These are phyloP conservation scores for Orussus abietinus DNA, from an alignment of 1,140 invertebrate species.

Conservation along the genomic window DNA sequence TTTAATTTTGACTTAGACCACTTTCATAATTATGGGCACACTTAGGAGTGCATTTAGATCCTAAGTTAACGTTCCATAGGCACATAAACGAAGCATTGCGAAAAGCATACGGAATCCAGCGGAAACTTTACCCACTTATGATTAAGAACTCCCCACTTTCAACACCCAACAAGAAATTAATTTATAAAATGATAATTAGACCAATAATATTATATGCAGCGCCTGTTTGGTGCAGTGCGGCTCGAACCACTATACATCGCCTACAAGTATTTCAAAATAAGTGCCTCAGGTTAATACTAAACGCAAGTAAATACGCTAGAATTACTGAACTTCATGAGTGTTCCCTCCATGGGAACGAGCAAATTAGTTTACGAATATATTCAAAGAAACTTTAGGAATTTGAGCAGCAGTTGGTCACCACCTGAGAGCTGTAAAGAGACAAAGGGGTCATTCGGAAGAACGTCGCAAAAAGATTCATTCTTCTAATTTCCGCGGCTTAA, in stretches of 20 bases:
- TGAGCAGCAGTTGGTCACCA: too few species aligned
- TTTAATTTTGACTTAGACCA: too few species aligned
- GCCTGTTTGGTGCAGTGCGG: conserved; percentile 19
- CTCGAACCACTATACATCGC: conserved; percentile 9
- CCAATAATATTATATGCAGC: conserved; percentile 21
- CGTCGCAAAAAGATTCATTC: too few species aligned
- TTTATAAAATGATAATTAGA: conserved; percentile 24
- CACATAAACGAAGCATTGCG: conserved; percentile 14
- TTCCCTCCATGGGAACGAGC: too few species aligned
- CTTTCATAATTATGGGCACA: too few species aligned
- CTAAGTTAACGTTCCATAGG: conserved; percentile 13
- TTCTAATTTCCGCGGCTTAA: too few species aligned
- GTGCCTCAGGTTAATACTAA: conserved; percentile 19
- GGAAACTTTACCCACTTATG: conserved; percentile 17
- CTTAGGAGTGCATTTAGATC: conserved; percentile 8
- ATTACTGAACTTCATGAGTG: conserved; percentile 18
- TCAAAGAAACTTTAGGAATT: too few species aligned
- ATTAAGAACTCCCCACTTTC: conserved; percentile 2
- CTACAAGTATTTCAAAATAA: conserved; percentile 26
- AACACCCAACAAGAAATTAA: conserved; percentile 16
- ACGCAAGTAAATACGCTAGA: conserved; percentile 16
- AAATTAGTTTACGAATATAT: too few species aligned
- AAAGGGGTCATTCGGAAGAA: too few species aligned
- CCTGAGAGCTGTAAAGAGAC: too few species aligned
- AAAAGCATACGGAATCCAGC: conserved; percentile 8